Base-by-base conservation (phyloP, 2,113 vertebrate species). In the Willisornis vidua region DNA sequence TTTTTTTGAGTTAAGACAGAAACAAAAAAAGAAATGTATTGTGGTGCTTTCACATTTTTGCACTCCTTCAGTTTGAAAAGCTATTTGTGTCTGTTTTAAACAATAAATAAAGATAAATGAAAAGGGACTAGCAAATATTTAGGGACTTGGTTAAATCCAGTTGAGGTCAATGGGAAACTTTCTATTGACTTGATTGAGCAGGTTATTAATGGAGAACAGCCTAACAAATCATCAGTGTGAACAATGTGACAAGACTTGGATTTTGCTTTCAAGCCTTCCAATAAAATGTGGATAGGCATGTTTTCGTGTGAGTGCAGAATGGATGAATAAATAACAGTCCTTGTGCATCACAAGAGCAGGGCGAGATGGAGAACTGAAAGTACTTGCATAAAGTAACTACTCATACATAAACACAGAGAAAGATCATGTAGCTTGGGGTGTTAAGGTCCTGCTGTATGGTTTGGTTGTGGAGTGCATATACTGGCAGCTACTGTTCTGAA, bases 181-280 rank as follows among this genome's bases (percentile, higher is more conserved):
- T 86, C 37, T 28, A 67, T 87, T 93, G 91, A 55, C 58, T 70
- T 80, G 63, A 94, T 49, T 0, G 2, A 51, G 51, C 75, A 67
- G 79, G 19, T 90, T 91, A 66, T 94, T 95, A 62, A 52, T 37
- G 75, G 85, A 79, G 59, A 95, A 55, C 91, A 57, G 58, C 68
- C 46, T 35, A 78, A 84, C 78, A 74, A 76, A 76, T 85, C 74
- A 72, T 33, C 74, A 23, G 41, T 23, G 55, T 72, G 88, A 90
- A 63, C 70, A 68, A 33, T 70, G 41, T 68, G 87, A 45, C 74
- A 87, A 87, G 62, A 14, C 67, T 86, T 73, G 65, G 33, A 3
- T 41, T 82, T 78, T 74, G 24, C 43, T 88, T 80, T 73, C 62
- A 85, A 22, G 49, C 49, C 82, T 70, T 48, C 28, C 57, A 67